These are phyloP conservation scores for Spea multiplicata DNA, from an alignment of 2,113 vertebrate genomes.

Conservation along the genomic window DNA sequence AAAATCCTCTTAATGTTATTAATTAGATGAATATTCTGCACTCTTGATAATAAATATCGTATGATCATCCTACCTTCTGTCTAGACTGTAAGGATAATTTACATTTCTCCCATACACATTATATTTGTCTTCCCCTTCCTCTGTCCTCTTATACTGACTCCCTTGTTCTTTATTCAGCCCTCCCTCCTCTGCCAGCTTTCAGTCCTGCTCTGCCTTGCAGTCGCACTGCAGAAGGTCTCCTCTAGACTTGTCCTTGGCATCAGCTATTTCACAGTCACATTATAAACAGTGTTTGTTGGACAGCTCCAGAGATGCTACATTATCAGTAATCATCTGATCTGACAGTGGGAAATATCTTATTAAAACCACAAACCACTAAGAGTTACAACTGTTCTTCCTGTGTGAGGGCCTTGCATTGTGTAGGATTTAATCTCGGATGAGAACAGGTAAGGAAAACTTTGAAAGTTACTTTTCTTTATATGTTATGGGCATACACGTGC, in stretches of 20 bases:
- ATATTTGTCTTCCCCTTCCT: constrained; percentile 3
- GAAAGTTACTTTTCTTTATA: neutral
- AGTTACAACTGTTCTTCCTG: neutral
- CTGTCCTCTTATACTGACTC: neutral
- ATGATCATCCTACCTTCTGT: no score
- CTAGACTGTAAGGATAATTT: no score
- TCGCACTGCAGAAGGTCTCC: constrained; percentile 28
- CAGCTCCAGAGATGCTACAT: neutral
- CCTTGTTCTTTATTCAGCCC: neutral
- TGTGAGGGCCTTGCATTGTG: neutral
- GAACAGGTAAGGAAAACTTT: neutral
- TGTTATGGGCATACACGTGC: neutral
- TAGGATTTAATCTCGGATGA: neutral
- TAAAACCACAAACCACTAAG: neutral
- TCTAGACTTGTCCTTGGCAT: constrained; percentile 13
- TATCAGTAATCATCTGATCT: neutral
- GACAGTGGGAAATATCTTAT: neutral
- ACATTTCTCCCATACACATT: neutral
- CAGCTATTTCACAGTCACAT: neutral
- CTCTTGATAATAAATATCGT: no score
- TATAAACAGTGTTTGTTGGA: neutral
- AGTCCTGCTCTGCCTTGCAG: constrained; percentile 12
- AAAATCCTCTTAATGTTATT: no score
- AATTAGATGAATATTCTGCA: no score
- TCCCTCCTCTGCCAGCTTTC: neutral